A percentile compares a stretch with the other conserved stretches of the same genome.
Conservation (phyloP, 2,888 invertebrate species). For the Liodrosophila aerea region DNA sequence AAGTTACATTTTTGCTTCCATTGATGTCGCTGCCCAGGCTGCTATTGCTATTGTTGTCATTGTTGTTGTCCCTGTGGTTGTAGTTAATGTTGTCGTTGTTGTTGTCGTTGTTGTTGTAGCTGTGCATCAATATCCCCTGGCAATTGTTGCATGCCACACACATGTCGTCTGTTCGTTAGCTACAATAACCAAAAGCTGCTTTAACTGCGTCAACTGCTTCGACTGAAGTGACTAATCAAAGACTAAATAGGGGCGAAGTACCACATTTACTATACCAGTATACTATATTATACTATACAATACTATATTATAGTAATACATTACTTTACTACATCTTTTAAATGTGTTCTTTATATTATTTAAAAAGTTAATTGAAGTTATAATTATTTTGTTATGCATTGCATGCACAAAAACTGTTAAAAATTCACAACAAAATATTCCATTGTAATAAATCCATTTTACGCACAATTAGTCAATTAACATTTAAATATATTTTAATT, state of each 20-base stretch:
- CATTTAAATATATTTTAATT: slow-evolving; percentile 1
- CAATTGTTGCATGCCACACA: slow-evolving; percentile 31
- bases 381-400: too few relatives aligned
- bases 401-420: too few relatives aligned
- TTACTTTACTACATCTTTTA: too few relatives aligned
- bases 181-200: slow-evolving; percentile 29
- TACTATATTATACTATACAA: too few relatives aligned
- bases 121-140: slow-evolving; percentile 39
- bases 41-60: slow-evolving; percentile 15
- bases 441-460: slow-evolving; percentile 2
- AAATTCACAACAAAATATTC: too few relatives aligned
- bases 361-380: too few relatives aligned
- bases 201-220: neutral
- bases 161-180: slow-evolving; percentile 51
- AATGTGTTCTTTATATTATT: too few relatives aligned
- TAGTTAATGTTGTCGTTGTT: slow-evolving; percentile 1
- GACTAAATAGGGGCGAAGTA: too few relatives aligned
- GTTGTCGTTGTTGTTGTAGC: slow-evolving; percentile 5
- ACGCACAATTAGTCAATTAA: neutral
- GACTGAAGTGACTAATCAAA: neutral
- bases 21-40: slow-evolving; percentile 35
- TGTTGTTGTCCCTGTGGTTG: slow-evolving; percentile 4
- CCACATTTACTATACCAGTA: too few relatives aligned
- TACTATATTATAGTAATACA: too few relatives aligned
- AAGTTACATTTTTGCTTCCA: slow-evolving; percentile 50